Base-by-base conservation (phyloP, 2,113 vertebrate species). In the Notarius lentiginosus region DNA sequence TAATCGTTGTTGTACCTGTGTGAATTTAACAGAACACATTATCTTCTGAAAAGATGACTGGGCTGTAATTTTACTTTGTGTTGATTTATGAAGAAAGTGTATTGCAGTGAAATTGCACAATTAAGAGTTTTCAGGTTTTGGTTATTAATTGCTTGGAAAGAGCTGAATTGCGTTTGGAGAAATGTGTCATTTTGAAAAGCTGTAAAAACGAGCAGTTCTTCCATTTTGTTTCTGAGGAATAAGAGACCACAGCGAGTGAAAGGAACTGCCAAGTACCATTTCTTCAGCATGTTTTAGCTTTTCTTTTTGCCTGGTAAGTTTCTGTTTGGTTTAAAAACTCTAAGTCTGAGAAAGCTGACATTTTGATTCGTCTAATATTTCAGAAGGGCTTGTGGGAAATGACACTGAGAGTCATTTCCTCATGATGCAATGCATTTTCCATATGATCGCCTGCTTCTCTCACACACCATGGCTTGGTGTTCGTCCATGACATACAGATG, bases 381-480 rank as follows among this genome's bases (percentile, higher is more conserved):
- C 79, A 87, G 41, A 56, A 82, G 41, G n/a, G 18, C 72, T 87
- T 85, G 56, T 89, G 83, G 77, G 79, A 89, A 83, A 76, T 83
- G 18, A 30, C 18, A 65, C 47, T 49, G 79, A 88, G 83, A 73
- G 73, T 84, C 65, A 79, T 22, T 83, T 79, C 75, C 73, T 73
- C 51, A 89, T 65, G 83, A 82, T 83, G 82, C 79, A 72, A 87
- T 85, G 87, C 20, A 47, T 87, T 90, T 85, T 84, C 87, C 85
- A 90, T 79, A 83, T 87, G 68, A 79, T 14, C 53, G 84, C 63
- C 77, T 61, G 73, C 63, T 77, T 61, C 66, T 85, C 83, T 83
- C 60, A 58, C 85, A 81, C 58, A 27, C 70, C 41, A 55, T 77
- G 20, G 79, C 41, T 79, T 72, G 17, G 58, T n/a, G 77, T 65